phyloP scores from a whole-genome alignment of 1,140 invertebrate genomes.

The Pogonomyrmex barbatus region DNA sequence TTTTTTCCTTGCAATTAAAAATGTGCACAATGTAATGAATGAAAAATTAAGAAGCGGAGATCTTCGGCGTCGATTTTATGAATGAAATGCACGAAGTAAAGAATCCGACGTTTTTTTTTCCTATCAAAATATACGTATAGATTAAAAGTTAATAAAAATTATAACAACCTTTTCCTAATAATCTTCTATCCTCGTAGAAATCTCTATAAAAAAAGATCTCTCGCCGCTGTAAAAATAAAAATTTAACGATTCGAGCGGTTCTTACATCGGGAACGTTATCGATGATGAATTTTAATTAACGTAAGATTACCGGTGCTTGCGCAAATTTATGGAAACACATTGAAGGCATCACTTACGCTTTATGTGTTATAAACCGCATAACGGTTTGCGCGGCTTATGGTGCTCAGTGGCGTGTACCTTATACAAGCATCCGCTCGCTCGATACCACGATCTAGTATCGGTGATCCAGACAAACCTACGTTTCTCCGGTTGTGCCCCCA shows the following conservation, averaged over 20 bases:
- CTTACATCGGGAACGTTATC: conserved; percentile 12
- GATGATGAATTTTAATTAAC: conserved; percentile 42
- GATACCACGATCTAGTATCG: conserved; percentile 63
- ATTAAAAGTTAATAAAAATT: not conserved
- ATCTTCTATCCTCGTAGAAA: not conserved
- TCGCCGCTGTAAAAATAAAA: not conserved
- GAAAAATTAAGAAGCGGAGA: conserved; percentile 23
- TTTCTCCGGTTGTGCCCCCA: conserved; percentile 24
- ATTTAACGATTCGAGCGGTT: not conserved
- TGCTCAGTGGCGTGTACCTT: conserved; percentile 60
- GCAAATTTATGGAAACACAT: conserved; percentile 56
- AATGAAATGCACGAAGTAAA: conserved; percentile 7
- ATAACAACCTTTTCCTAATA: not conserved
- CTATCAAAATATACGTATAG: not conserved
- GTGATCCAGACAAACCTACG: conserved; percentile 36
- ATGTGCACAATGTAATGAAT: conserved; percentile 10
- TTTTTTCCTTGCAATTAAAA: conserved; percentile 44
- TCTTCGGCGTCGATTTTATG: not conserved
- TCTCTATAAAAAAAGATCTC: not conserved
- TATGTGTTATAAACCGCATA: conserved; percentile 71
- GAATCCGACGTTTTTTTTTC: not conserved
- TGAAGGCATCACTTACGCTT: conserved; percentile 67
- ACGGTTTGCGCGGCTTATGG: conserved; percentile 67
- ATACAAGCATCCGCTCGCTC: conserved; percentile 60
- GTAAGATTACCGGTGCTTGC: conserved; percentile 9